These are phyloP conservation scores for Protonemura montana DNA, from an alignment of 2,888 invertebrate species.

Conservation along the genomic window DNA sequence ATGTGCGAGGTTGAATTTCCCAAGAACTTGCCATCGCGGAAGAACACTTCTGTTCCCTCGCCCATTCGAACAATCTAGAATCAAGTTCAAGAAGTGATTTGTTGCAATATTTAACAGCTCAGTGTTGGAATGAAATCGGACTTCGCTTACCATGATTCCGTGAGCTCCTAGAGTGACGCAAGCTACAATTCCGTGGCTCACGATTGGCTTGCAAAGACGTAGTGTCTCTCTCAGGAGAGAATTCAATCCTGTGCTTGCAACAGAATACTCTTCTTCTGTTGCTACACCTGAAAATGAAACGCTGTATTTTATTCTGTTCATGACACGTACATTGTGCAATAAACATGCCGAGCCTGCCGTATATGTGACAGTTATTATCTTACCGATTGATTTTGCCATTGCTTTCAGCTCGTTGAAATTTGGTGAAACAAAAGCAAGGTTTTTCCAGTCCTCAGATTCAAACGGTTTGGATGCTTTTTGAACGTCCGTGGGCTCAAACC, in stretches of 20 bases:
- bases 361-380: slow-evolving; percentile 43
- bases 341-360: too few relatives aligned
- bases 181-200: slow-evolving; percentile 64
- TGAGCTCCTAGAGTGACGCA: slow-evolving; percentile 70
- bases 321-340: too few relatives aligned
- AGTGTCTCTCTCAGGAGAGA: slow-evolving; percentile 55
- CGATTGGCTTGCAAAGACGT: slow-evolving; percentile 57
- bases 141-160: slow-evolving; percentile 65
- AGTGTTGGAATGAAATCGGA: too few relatives aligned
- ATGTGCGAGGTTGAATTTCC: not conserved
- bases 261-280: slow-evolving; percentile 28
- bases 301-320: too few relatives aligned
- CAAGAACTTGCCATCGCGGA: not conserved
- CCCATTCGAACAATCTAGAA: slow-evolving; percentile 49
- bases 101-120: not conserved
- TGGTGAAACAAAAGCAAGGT: slow-evolving; percentile 74
- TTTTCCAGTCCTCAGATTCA: slow-evolving; percentile 59
- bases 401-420: slow-evolving; percentile 78
- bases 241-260: slow-evolving; percentile 40
- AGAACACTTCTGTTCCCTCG: slow-evolving; percentile 42
- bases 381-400: slow-evolving; percentile 67
- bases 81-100: not conserved
- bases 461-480: slow-evolving; percentile 79
- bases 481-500: slow-evolving; percentile 90
- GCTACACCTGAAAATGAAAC: slow-evolving; percentile 39